Evolutionary conservation across 2,888 invertebrate species (phyloP).

Genomic region (Timandra comae): DNA sequence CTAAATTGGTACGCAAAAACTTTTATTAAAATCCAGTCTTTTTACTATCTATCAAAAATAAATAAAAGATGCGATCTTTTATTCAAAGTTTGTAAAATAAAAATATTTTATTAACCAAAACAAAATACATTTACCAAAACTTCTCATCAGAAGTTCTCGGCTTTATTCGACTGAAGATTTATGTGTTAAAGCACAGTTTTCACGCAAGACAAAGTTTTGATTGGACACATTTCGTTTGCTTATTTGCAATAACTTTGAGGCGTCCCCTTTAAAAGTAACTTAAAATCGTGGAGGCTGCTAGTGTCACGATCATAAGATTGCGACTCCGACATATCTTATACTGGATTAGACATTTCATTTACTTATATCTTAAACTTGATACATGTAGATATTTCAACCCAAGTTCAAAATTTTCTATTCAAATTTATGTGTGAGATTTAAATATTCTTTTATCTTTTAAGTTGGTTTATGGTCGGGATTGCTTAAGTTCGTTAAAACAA

Average conservation of each 20-base stretch:
- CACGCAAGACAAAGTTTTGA: conserved; percentile 35
- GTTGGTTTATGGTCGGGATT: too few species aligned
- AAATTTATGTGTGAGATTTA: too few species aligned
- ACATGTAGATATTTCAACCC: too few species aligned
- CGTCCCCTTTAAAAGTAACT: conserved; percentile 35
- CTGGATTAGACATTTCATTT: conserved; percentile 31
- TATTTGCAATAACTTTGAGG: conserved; percentile 44
- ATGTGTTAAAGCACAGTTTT: conserved; percentile 11
- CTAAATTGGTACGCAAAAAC: too few species aligned
- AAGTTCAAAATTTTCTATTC: too few species aligned
- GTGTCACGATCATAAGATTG: conserved; percentile 24
- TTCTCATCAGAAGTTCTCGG: background rate
- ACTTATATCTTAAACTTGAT: too few species aligned
- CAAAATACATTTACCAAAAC: background rate
- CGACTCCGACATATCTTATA: conserved; percentile 6
- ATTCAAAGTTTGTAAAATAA: too few species aligned
- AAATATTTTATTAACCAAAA: background rate
- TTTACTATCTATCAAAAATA: too few species aligned
- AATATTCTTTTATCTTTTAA: too few species aligned
- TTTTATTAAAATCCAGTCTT: too few species aligned
- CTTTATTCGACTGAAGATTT: background rate
- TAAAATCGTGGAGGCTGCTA: conserved; percentile 27
- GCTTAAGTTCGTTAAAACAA: too few species aligned
- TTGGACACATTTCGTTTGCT: conserved; percentile 39
- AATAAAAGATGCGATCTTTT: too few species aligned